These are phyloP conservation scores for Leptosomus discolor DNA, from an alignment of 2,113 vertebrate species.

Conservation along the genomic window DNA sequence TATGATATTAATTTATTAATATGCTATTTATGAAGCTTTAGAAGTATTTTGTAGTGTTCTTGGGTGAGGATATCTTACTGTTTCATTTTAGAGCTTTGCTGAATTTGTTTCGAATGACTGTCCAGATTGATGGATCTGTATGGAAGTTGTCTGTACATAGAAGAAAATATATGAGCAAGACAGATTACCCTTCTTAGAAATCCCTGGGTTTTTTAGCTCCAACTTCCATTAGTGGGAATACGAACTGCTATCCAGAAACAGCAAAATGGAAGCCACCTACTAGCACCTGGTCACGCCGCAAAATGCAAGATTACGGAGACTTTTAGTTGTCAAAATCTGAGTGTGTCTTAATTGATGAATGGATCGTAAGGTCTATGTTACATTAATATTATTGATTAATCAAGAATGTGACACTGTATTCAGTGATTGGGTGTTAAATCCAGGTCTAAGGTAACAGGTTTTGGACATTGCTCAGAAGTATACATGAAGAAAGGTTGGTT, in stretches of 20 bases:
- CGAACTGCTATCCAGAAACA: not conserved
- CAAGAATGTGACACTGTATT: not conserved
- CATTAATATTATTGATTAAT: not conserved
- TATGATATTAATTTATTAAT: not conserved
- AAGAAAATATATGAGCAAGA: not conserved
- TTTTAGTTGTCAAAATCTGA: not conserved
- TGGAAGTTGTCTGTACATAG: not conserved
- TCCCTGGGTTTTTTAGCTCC: not conserved
- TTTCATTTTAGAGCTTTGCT: not conserved
- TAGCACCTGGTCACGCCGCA: not conserved
- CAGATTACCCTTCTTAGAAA: not conserved
- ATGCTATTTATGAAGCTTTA: not conserved
- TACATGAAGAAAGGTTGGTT: not conserved
- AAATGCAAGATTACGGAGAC: not conserved
- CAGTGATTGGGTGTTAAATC: not conserved
- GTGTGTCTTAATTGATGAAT: not conserved
- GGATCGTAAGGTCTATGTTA: not conserved
- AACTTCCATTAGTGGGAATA: not conserved
- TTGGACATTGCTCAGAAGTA: not conserved
- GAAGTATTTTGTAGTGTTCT: not conserved
- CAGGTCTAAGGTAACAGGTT: not conserved
- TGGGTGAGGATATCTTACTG: not conserved
- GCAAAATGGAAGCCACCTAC: not conserved
- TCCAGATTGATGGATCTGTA: not conserved
- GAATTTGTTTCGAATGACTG: not conserved